Evolutionary conservation across 1,140 invertebrate genomes (phyloP), one percentile per base, ranked within the genome.

Genomic region (Frieseomelitta varia): DNA sequence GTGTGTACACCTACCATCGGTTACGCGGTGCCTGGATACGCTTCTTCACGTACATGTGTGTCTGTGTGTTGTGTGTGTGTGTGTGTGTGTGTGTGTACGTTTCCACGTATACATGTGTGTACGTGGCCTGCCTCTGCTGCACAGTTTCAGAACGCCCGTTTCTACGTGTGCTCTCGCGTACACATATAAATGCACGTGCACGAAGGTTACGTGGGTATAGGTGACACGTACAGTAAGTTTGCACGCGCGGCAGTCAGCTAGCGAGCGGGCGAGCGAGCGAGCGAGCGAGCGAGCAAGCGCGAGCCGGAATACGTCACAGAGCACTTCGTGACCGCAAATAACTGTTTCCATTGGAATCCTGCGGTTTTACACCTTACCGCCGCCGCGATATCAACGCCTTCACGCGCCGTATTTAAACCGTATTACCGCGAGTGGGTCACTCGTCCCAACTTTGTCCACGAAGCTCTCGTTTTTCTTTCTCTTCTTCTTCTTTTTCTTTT

Each of bases 331-430:
- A 93, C 92, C 92, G 90, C 92, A 94, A 94, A 92, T 93, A 93
- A 93, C 92, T 92, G 92, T 93, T 93, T 91, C 91, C 88, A 86
- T 85, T 89, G 91, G 90, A 93, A 93, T 93, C 84, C 88, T 93
- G 92, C 79, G 93, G 93, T 92, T 91, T 92, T 90, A 88, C 91
- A 89, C 85, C 82, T 89, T 91, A 86, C 90, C 85, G 67, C 71
- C 81, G 72, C 55, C 74, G 87, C 85, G 88, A 92, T 92, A 92
- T 92, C 91, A 92, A 91, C 90, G 88, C 90, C 90, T 92, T 86
- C 79, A 79, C 74, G 85, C 78, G 75, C 61, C 87, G 68, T 67
- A 88, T 88, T 88, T 88, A 88, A 88, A 88, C 87, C 84, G 84
- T 85, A 79, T 85, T 88, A 88, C 75, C 87, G 69, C 81, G 67